These are phyloP conservation scores for Oceanodroma tethys DNA, from an alignment of 2,113 vertebrate species.

Conservation along the genomic window DNA sequence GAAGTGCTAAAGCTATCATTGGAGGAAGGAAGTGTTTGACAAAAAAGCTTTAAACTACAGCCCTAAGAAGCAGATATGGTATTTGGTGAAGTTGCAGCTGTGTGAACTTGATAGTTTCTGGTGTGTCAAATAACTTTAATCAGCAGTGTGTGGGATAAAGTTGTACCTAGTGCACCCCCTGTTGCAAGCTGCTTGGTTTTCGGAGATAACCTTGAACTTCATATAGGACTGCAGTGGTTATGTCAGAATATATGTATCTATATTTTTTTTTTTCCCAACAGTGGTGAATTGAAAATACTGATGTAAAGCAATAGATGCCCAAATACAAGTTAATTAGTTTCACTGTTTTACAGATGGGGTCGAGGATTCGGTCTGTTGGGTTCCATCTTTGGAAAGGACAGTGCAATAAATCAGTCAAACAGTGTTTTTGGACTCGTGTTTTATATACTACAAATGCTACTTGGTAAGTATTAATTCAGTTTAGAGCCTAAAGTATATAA, in stretches of 20 bases:
- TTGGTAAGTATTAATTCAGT: constrained; percentile 83
- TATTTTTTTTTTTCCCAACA: neutral
- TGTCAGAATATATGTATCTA: too few relatives aligned
- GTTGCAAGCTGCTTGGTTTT: neutral
- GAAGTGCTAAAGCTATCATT: neutral
- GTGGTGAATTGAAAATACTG: neutral
- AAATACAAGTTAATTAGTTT: constrained; percentile 53
- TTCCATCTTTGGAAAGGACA: constrained; percentile 97
- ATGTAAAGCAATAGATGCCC: neutral
- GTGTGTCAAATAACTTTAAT: accelerated
- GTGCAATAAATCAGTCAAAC: constrained; percentile 98
- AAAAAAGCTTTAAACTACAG: neutral
- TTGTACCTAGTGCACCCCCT: neutral
- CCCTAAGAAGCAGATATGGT: neutral
- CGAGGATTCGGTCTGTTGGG: constrained; percentile 96
- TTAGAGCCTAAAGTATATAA: neutral
- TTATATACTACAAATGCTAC: constrained; percentile 97
- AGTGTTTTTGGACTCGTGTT: constrained; percentile 97
- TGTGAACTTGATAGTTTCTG: neutral
- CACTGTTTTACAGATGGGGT: constrained; percentile 89
- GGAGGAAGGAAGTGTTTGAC: neutral
- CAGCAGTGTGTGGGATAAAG: neutral
- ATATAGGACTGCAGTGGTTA: accelerated
- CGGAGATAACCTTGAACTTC: neutral
- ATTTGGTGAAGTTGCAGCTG: neutral